Evolutionary conservation across 2,888 invertebrate genomes (phyloP).

Genomic region (Coleophora deauratella): DNA sequence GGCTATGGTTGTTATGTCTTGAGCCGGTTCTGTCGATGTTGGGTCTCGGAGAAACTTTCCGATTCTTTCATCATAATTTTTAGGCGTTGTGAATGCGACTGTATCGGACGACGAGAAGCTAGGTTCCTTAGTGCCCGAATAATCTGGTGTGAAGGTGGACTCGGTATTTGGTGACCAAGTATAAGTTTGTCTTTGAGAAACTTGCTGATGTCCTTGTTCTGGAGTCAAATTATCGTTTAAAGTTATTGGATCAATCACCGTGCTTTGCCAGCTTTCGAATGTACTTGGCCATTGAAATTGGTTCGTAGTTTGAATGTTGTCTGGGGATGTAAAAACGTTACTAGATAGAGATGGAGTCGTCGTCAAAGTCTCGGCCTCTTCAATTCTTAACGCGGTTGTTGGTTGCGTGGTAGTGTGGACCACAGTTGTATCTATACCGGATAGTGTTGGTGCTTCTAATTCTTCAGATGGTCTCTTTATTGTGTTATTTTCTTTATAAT

Average conservation of each 20-base stretch:
- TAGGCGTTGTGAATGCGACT: constrained; percentile 37
- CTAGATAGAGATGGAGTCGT: constrained; percentile 39
- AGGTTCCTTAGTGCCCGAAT: constrained; percentile 43
- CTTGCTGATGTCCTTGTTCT: constrained; percentile 37
- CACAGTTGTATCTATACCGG: constrained; percentile 39
- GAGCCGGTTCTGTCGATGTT: constrained; percentile 62
- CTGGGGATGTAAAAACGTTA: constrained; percentile 53
- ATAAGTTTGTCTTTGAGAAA: constrained; percentile 36
- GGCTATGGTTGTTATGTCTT: constrained; percentile 78
- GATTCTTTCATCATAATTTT: constrained; percentile 34
- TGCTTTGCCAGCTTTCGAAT: constrained; percentile 77
- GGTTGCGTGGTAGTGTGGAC: constrained; percentile 39
- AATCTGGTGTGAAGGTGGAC: constrained; percentile 37
- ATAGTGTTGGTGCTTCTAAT: constrained; percentile 53
- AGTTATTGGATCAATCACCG: constrained; percentile 81
- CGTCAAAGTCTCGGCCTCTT: constrained; percentile 34
- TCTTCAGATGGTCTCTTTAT: constrained; percentile 52
- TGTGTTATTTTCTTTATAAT: constrained; percentile 32
- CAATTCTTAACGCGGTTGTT: constrained; percentile 35
- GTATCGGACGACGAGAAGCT: constrained; percentile 41
- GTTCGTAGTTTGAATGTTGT: constrained; percentile 54
- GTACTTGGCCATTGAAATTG: constrained; percentile 66
- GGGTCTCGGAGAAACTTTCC: constrained; percentile 49
- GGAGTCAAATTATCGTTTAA: constrained; percentile 79
- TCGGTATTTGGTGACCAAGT: constrained; percentile 38